Evolutionary conservation across 2,113 vertebrate genomes (phyloP), one percentile per base, ranked within the genome.

Genomic region (Hemicordylus capensis): DNA sequence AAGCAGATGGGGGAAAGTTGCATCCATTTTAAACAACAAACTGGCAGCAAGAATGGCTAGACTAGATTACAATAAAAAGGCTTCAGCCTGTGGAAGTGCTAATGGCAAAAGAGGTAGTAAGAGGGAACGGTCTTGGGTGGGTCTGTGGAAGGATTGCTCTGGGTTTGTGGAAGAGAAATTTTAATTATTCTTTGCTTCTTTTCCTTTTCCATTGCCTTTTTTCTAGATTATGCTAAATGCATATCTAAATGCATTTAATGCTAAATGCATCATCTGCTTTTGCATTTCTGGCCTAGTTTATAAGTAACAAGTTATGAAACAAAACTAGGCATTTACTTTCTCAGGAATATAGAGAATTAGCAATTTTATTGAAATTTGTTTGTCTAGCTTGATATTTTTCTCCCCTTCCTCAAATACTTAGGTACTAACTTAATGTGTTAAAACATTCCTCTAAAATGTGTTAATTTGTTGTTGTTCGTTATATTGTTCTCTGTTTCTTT

Each of bases 401-500:
- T n/a, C 2, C 61, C 4, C 44, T n/a, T 15, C 5, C 72, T 46
- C 4, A 48, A 8, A 4, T 24, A 31, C 3, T 64, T 46, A 76
- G 77, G n/a, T n/a, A 48, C 28, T 19, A 24, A 26, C 66, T 58
- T 9, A 8, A 20, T 8, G 26, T 87, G 54, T 80, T 73, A 64
- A 87, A 54, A 56, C 0, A 24, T 80, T 54, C 26, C 20, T 70
- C 11, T 17, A 8, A 75, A 89, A 82, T 39, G 14, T n/a, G n/a
- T n/a, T n/a, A n/a, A n/a, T n/a, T 37, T 51, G 42, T 54, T n/a
- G 10, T 48, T 46, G 19, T 34, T 31, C n/a, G n/a, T n/a, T n/a
- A n/a, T n/a, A n/a, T 88, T 56, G 63, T 91, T 67, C 81, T 90
- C 20, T 92, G 81, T 91, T 90, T 84, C 81, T 87, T 64, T 54